A percentile compares a stretch with the other conserved stretches of the same genome.
Conservation (phyloP, 2,797 vertebrate genomes). For the Pangasius macronema region DNA sequence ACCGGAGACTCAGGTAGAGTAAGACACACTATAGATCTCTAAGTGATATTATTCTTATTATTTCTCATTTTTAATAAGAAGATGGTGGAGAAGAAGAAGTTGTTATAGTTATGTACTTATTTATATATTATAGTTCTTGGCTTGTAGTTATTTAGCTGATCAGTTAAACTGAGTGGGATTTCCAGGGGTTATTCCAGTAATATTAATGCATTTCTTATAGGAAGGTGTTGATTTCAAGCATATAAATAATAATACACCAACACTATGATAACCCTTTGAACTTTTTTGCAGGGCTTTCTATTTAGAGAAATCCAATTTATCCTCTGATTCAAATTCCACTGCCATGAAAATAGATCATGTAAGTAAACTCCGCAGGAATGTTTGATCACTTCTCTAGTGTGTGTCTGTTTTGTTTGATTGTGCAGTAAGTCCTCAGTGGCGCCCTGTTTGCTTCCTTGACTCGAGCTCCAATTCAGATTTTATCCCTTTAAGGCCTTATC, state of each 20-base stretch:
- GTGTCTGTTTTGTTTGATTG: neutral
- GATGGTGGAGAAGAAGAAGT: neutral
- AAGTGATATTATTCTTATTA: neutral
- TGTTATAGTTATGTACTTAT: neutral
- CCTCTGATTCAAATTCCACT: conserved; percentile 89
- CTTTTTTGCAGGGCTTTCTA: conserved; percentile 86
- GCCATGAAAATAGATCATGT: conserved; percentile 99
- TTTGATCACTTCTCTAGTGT: neutral
- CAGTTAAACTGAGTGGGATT: neutral
- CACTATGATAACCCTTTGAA: neutral
- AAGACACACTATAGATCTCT: neutral
- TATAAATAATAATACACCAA: neutral
- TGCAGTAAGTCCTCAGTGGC: neutral
- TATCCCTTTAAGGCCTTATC: neutral
- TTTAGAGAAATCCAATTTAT: conserved; percentile 95
- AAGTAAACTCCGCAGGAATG: conserved; percentile 37
- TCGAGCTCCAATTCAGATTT: neutral
- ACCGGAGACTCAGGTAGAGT: conserved; percentile 91
- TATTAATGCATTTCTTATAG: neutral
- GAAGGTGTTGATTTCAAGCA: neutral
- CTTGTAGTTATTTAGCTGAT: neutral
- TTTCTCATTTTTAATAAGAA: neutral
- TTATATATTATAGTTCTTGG: neutral
- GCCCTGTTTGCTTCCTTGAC: neutral
- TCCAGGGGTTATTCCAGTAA: neutral